Base-by-base conservation (phyloP, 2,797 vertebrate genomes). In the Glyptemys insculpta region DNA sequence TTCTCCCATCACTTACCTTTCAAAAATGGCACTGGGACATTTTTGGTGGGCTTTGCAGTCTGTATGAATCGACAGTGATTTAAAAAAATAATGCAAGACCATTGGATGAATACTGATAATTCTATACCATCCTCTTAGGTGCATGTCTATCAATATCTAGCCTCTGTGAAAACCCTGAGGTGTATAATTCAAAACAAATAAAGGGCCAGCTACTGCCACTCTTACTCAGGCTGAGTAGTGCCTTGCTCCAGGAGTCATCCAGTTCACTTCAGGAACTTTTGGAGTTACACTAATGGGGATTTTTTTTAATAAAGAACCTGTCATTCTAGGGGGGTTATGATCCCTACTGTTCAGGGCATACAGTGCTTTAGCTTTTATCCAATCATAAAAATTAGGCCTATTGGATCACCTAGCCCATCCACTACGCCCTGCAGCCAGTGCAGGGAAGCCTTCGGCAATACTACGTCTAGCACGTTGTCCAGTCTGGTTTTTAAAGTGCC, bases 41-140 rank as follows among this genome's bases (percentile, higher is more conserved):
- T 98, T 98, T 98, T 98, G 98, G 98, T 98, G 98, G 99, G 99
- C 99, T 99, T 99, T 99, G 99, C 99, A 98, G 98, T 99, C 98
- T 99, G 98, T 96, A 86, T 92, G 96, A 65, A n/a, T 9, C 15
- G 49, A 31, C 57, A 68, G 37, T 9, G 7, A 15, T 34, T 90
- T 29, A 50, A 37, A 87, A 47, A 84, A 14, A 56, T 12, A 4
- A 47, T 37, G 5, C 12, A 47, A 91, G 19, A 85, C 86, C 83
- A 56, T 15, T 56, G 37, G 27, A 68, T 47, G 74, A 62, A 62
- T 62, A 34, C 57, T 62, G 29, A 62, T 34, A 62, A 31, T 14
- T 62, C 25, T 62, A 7, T 34, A 34, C 29, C 57, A 62, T 34
- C 57, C 57, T 34, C 29, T 62, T 62, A 15, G 6, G 12, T 62